phyloP scores from a whole-genome alignment of 2,113 vertebrate genomes.

The Stigmatopora nigra region DNA sequence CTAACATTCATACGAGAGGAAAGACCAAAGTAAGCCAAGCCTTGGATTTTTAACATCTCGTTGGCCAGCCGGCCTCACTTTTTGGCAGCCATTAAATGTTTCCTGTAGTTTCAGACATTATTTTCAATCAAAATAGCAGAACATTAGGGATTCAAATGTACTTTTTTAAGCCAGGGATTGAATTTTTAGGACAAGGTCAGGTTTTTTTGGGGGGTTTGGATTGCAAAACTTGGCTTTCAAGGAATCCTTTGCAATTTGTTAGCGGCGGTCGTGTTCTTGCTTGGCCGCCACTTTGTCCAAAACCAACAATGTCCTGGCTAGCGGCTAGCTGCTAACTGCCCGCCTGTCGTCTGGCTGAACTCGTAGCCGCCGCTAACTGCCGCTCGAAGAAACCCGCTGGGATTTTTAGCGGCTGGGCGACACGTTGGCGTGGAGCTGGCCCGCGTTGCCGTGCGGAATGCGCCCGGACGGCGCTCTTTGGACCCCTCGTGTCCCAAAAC shows the following conservation, averaged over 20 bases:
- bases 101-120: too few relatives aligned
- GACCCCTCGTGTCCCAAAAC: neutral
- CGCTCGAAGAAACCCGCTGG: neutral
- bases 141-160: neutral
- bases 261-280: neutral
- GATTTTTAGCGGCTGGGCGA: neutral
- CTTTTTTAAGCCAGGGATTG: neutral
- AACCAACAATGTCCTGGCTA: neutral
- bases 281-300: neutral
- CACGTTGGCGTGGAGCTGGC: neutral
- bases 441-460: conserved; percentile 5
- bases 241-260: neutral
- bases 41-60: too few relatives aligned
- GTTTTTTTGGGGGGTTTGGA: neutral
- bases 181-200: neutral
- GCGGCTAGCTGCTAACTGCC: conserved; percentile 1
- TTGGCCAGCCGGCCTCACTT: too few relatives aligned
- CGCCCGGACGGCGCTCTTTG: neutral
- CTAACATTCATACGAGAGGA: too few relatives aligned
- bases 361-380: neutral
- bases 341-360: conserved; percentile 1
- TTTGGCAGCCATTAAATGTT: too few relatives aligned
- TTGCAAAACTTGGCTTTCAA: neutral
- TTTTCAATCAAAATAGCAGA: too few relatives aligned
- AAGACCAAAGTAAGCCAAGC: too few relatives aligned